phyloP scores from a whole-genome alignment of 2,888 invertebrate genomes.

The Drosophila greeni region DNA sequence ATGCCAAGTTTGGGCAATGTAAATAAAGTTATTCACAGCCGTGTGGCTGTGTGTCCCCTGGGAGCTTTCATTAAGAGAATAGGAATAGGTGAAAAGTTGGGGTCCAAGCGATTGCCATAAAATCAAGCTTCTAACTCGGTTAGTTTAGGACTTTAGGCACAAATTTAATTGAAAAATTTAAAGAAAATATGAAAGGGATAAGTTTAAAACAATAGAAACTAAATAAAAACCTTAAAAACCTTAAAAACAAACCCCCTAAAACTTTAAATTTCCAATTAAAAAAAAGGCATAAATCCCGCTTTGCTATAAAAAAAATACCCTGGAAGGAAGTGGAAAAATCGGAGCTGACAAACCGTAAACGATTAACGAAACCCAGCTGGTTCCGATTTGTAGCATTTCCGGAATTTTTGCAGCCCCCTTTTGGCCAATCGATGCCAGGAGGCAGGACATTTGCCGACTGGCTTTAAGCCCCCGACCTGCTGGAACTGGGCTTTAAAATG shows the following conservation, averaged over 20 bases:
- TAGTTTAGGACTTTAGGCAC: not conserved
- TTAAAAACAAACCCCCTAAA: not conserved
- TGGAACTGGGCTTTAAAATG: conserved; percentile 43
- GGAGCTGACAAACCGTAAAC: conserved; percentile 26
- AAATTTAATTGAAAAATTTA: too few species aligned
- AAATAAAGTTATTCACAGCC: conserved; percentile 21
- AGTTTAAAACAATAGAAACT: too few species aligned
- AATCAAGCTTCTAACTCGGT: conserved; percentile 13
- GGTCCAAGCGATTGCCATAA: conserved; percentile 1
- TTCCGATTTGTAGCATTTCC: conserved; percentile 35
- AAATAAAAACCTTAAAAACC: not conserved
- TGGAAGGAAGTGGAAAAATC: conserved; percentile 9
- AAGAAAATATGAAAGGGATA: too few species aligned
- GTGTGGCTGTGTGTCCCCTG: not conserved
- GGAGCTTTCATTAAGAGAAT: conserved; percentile 20
- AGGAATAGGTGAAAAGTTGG: conserved; percentile 23
- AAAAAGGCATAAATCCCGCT: not conserved
- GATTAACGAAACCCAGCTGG: conserved; percentile 29
- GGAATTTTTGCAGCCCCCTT: conserved; percentile 19
- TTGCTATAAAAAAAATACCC: not conserved
- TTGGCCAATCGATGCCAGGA: conserved; percentile 27
- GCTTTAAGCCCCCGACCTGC: conserved; percentile 19
- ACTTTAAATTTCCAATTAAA: not conserved
- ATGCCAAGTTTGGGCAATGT: conserved; percentile 20
- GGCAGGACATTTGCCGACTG: not conserved